A percentile compares a stretch with the other conserved stretches of the same genome.
These are phyloP conservation scores for Botia almorhae DNA, from an alignment of 2,797 vertebrate species.

Conservation along the genomic window DNA sequence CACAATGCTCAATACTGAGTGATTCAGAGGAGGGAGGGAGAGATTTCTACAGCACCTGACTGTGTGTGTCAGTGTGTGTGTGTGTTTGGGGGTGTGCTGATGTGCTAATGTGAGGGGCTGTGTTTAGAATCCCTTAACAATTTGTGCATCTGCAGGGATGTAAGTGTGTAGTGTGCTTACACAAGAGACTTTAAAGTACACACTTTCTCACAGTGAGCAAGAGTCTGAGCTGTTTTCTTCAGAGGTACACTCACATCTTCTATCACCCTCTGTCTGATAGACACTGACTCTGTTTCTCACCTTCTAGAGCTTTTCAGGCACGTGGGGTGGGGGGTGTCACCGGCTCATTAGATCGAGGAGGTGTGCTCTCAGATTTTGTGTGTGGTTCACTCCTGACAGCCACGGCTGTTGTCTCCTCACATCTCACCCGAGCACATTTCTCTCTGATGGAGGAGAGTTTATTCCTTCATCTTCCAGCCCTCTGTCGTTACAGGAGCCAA, in stretches of 20 bases:
- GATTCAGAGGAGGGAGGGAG: not conserved
- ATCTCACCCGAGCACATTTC: conserved; percentile 9
- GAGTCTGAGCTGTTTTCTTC: conserved; percentile 46
- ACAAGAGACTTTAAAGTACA: conserved; percentile 32
- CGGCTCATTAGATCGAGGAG: conserved; percentile 45
- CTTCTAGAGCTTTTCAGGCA: not conserved
- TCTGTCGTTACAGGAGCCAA: conserved; percentile 15
- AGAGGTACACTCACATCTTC: conserved; percentile 33
- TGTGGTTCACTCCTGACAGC: not conserved
- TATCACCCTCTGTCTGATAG: conserved; percentile 41
- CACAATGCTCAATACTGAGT: not conserved
- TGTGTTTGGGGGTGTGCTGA: conserved; percentile 16
- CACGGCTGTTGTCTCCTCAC: not conserved
- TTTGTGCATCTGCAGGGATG: conserved; percentile 16
- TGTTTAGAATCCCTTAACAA: conserved; percentile 15
- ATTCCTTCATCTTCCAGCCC: conserved; percentile 35
- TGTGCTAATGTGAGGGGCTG: not conserved
- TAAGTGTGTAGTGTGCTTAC: not conserved
- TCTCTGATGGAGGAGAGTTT: conserved; percentile 13
- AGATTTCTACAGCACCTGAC: not conserved
- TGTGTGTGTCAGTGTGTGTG: not conserved
- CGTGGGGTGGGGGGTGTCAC: conserved; percentile 14
- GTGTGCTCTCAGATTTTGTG: conserved; percentile 42
- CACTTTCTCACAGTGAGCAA: conserved; percentile 37
- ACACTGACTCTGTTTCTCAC: conserved; percentile 28